A percentile compares a stretch with the other conserved stretches of the same genome.
These are phyloP conservation scores for Mechanitis messenoides DNA, from an alignment of 2,888 invertebrate genomes.

Conservation along the genomic window DNA sequence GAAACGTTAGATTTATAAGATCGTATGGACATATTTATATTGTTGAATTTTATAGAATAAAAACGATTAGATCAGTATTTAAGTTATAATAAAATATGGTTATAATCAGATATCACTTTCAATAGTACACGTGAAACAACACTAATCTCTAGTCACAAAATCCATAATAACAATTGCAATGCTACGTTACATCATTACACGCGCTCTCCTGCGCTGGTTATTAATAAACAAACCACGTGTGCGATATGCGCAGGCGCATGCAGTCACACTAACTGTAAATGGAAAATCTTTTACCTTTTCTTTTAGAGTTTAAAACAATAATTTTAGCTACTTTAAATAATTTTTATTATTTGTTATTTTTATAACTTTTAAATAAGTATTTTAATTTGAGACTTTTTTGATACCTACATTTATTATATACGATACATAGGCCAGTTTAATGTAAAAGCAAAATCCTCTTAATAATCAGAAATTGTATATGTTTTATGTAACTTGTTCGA, in stretches of 20 bases:
- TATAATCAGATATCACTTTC: constrained; percentile 9
- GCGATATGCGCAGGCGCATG: constrained; percentile 37
- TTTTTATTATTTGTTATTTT: too few relatives aligned
- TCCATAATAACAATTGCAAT: constrained; percentile 39
- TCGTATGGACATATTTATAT: background rate
- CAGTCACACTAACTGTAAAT: constrained; percentile 4
- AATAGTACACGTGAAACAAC: constrained; percentile 21
- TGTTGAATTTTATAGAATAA: background rate
- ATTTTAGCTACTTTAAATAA: background rate
- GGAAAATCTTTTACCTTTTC: background rate
- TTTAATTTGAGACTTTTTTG: too few relatives aligned
- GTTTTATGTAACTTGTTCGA: too few relatives aligned
- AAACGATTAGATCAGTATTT: too few relatives aligned
- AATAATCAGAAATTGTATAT: too few relatives aligned
- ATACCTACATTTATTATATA: too few relatives aligned
- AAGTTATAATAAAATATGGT: background rate
- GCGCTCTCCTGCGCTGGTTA: constrained; percentile 60
- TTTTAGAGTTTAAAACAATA: background rate
- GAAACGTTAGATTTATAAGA: background rate
- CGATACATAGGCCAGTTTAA: too few relatives aligned
- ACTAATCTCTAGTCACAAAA: constrained; percentile 21
- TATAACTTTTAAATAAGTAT: too few relatives aligned
- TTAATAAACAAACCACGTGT: constrained; percentile 71
- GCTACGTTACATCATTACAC: constrained; percentile 55
- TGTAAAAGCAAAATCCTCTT: too few relatives aligned